Conservation (phyloP, 2,113 vertebrate species). For the Esox niger region DNA sequence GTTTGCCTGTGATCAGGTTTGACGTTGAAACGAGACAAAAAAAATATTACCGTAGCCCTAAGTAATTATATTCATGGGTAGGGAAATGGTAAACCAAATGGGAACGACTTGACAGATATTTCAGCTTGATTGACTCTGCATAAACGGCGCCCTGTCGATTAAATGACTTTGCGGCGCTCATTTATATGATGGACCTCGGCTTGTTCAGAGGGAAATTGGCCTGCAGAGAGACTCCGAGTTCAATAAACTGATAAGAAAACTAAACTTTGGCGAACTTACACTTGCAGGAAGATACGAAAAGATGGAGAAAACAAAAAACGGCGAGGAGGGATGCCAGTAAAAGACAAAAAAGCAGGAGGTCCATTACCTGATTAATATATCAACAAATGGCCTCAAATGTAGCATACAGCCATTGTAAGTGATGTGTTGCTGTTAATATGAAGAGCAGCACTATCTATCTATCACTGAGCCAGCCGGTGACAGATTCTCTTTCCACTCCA, state of each 20-base stretch:
- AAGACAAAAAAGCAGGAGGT: slow-evolving; percentile 1
- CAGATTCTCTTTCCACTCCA: slow-evolving; percentile 46
- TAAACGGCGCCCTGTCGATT: slow-evolving; percentile 55
- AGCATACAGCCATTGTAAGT: slow-evolving; percentile 59
- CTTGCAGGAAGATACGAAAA: slow-evolving; percentile 36
- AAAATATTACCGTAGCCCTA: background rate
- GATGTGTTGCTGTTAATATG: slow-evolving; percentile 47
- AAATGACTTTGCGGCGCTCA: slow-evolving; percentile 56
- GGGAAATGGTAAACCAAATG: slow-evolving; percentile 42
- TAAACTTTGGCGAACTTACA: slow-evolving; percentile 9
- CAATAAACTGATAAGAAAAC: slow-evolving; percentile 12
- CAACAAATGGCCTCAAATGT: slow-evolving; percentile 57
- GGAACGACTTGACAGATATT: slow-evolving; percentile 51
- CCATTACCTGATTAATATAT: slow-evolving; percentile 71
- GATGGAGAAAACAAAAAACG: background rate
- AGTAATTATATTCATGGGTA: slow-evolving; percentile 59
- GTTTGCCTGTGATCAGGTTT: too few relatives aligned
- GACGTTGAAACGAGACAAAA: too few relatives aligned
- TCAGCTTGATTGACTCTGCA: slow-evolving; percentile 57
- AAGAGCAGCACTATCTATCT: slow-evolving; percentile 51
- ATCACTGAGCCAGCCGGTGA: slow-evolving; percentile 46
- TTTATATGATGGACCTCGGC: slow-evolving; percentile 52
- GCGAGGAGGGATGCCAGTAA: background rate
- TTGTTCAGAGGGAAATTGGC: slow-evolving; percentile 56
- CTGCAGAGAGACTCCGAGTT: slow-evolving; percentile 45